A percentile compares a stretch with the other conserved stretches of the same genome.
Conservation (phyloP, 2,888 invertebrate species). For the Ferdinandea cuprea region DNA sequence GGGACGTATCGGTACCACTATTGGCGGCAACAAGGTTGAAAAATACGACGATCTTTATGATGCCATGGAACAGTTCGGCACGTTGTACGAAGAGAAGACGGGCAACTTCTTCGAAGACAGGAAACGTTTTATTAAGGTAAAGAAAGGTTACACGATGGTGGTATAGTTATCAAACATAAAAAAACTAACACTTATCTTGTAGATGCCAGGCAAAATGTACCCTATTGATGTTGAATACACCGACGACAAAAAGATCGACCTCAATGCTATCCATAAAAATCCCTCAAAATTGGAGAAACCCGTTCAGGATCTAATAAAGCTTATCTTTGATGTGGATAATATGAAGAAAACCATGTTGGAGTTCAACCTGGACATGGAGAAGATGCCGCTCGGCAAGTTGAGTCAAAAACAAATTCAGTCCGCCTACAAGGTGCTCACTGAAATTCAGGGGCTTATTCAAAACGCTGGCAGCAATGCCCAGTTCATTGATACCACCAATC, state of each 20-base stretch:
- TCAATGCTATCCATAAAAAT: conserved; percentile 81
- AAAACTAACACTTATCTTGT: neutral
- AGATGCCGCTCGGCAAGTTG: conserved; percentile 99
- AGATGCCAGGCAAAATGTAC: conserved; percentile 86
- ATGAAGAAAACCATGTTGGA: conserved; percentile 97
- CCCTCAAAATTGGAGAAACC: conserved; percentile 88
- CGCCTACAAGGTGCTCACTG: conserved; percentile 92
- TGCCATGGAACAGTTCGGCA: conserved; percentile 87
- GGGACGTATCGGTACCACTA: conserved; percentile 98
- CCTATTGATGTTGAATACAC: conserved; percentile 96
- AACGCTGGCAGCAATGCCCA: conserved; percentile 83
- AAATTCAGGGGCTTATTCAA: conserved; percentile 86
- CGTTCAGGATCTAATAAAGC: conserved; percentile 91
- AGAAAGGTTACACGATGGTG: neutral
- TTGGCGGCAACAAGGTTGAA: conserved; percentile 90
- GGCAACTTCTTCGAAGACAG: conserved; percentile 91
- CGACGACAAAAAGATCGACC: conserved; percentile 83
- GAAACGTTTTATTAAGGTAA: conserved; percentile 87
- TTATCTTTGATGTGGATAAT: conserved; percentile 94
- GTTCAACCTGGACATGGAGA: conserved; percentile 97
- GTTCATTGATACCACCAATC: conserved; percentile 94
- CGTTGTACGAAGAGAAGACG: conserved; percentile 89
- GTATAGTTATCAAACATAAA: too few species aligned
- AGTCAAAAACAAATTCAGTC: conserved; percentile 94
- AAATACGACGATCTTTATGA: conserved; percentile 83